Evolutionary conservation across 2,113 vertebrate genomes (phyloP).

Genomic region (Gavia stellata): DNA sequence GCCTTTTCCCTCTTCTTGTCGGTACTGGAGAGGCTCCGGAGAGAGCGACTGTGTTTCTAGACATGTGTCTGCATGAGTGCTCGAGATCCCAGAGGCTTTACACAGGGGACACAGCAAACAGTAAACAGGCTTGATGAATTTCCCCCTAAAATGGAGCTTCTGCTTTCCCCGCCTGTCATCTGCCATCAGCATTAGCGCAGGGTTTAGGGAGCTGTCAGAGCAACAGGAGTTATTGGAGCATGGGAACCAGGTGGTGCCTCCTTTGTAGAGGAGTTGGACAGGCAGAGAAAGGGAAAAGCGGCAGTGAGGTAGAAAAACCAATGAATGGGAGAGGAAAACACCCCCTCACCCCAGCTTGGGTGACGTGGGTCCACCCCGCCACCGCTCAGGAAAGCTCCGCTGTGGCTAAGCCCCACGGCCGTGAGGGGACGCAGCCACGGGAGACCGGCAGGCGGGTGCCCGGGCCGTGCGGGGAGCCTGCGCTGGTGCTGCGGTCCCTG

Average conservation of each 20-base stretch:
- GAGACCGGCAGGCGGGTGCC: not conserved
- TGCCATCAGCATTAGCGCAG: not conserved
- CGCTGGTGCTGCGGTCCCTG: not conserved
- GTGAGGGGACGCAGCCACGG: fast-evolving
- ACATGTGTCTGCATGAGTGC: not conserved
- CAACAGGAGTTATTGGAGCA: conserved; percentile 3
- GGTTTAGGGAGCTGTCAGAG: conserved; percentile 24
- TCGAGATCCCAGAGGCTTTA: not conserved
- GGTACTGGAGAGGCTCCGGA: not conserved
- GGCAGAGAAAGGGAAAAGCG: not conserved
- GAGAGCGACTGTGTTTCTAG: not conserved
- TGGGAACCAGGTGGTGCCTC: not conserved
- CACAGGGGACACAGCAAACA: not conserved
- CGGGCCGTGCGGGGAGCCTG: not conserved
- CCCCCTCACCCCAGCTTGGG: not conserved
- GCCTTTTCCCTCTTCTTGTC: not conserved
- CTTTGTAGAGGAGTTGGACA: not conserved
- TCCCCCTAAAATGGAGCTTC: conserved; percentile 34
- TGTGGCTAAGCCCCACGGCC: not conserved
- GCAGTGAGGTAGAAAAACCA: not conserved
- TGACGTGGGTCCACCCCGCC: fast-evolving
- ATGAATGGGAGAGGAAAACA: not conserved
- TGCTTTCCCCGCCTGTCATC: conserved; percentile 39
- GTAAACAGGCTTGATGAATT: conserved; percentile 43
- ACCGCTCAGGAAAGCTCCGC: not conserved